Evolutionary conservation across 2,888 invertebrate species (phyloP).

Genomic region (Phragmatobia fuliginosa): DNA sequence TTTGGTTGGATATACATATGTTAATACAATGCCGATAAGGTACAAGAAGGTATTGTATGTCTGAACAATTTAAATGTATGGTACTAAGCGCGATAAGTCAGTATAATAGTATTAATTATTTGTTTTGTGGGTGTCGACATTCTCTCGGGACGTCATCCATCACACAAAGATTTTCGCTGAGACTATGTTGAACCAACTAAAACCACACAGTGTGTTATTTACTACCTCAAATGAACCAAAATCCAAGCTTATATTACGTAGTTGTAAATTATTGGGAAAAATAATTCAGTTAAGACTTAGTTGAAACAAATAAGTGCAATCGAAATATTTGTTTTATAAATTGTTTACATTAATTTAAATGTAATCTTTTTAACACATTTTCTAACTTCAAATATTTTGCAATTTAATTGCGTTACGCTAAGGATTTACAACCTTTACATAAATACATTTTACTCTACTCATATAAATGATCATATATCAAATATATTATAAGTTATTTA

Average conservation of each 20-base stretch:
- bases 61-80: too few relatives aligned
- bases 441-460: neutral
- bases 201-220: neutral
- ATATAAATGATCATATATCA: constrained; percentile 9
- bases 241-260: too few relatives aligned
- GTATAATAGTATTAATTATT: too few relatives aligned
- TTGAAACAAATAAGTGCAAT: neutral
- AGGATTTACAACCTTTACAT: neutral
- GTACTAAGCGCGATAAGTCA: too few relatives aligned
- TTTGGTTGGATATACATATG: too few relatives aligned
- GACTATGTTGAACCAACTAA: neutral
- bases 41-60: too few relatives aligned
- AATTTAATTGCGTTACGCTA: neutral
- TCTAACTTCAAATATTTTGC: neutral
- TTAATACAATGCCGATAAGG: too few relatives aligned
- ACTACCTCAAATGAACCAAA: neutral
- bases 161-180: too few relatives aligned
- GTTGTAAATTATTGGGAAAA: too few relatives aligned
- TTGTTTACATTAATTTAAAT: neutral
- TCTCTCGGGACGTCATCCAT: too few relatives aligned
- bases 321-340: neutral
- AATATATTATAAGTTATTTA: constrained; percentile 18
- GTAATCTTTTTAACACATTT: constrained; percentile 2
- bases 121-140: too few relatives aligned
- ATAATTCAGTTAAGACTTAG: neutral